phyloP scores from a whole-genome alignment of 2,888 invertebrate species.

The Hipparchia sbordonii region DNA sequence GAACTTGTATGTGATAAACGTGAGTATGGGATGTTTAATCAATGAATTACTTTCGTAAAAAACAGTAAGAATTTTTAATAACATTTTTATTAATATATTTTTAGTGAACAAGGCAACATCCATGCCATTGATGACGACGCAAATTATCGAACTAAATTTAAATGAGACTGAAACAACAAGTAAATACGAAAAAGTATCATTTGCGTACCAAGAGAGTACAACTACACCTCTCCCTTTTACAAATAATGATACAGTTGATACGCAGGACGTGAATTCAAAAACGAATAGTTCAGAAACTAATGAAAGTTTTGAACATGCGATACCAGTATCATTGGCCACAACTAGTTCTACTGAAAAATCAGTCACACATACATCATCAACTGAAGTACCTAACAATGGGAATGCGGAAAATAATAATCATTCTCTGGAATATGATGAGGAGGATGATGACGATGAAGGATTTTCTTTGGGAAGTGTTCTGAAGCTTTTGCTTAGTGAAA shows the following conservation, averaged over 20 bases:
- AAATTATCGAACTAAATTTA: constrained; percentile 35
- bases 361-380: constrained; percentile 9
- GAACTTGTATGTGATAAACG: constrained; percentile 63
- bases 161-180: constrained; percentile 36
- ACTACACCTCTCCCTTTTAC: neutral
- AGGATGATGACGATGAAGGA: constrained; percentile 71
- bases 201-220: constrained; percentile 18
- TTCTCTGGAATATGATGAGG: constrained; percentile 66
- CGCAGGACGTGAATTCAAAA: neutral
- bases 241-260: constrained; percentile 6
- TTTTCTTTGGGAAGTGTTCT: constrained; percentile 85
- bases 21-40: constrained; percentile 37
- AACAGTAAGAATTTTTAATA: neutral
- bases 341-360: constrained; percentile 32
- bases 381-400: constrained; percentile 17
- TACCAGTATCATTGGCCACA: constrained; percentile 30
- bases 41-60: neutral
- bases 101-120: constrained; percentile 57
- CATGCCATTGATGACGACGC: constrained; percentile 42
- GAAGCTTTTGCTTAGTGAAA: constrained; percentile 82
- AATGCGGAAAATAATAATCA: constrained; percentile 43
- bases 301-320: constrained; percentile 30
- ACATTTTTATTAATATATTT: constrained; percentile 32
- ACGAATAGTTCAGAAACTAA: constrained; percentile 20
- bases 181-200: constrained; percentile 33